Conservation (phyloP, 1,140 invertebrate species). For the Drosophila pandora region DNA sequence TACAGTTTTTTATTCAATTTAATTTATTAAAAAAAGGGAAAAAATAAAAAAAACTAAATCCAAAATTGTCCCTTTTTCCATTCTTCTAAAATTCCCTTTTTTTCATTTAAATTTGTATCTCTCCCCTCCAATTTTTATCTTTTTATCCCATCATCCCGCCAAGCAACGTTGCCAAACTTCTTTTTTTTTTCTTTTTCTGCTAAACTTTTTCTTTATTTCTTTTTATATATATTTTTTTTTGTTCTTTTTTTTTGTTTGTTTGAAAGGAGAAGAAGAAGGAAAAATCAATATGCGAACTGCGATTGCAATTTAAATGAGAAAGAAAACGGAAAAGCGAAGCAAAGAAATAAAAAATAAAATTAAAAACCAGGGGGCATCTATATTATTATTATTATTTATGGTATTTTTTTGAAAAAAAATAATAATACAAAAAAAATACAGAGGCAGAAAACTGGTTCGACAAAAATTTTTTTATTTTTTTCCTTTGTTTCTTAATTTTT, state of each 20-base stretch:
- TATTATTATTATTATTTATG: not conserved
- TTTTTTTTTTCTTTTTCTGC: conserved; percentile 16
- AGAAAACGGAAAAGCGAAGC: conserved; percentile 5
- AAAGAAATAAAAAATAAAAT: conserved; percentile 4
- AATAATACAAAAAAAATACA: conserved; percentile 20
- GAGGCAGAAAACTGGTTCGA: conserved; percentile 57
- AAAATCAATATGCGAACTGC: conserved; percentile 70
- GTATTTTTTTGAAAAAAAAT: conserved; percentile 13
- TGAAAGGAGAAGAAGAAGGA: conserved; percentile 19
- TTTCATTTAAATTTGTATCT: no score
- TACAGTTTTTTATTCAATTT: no score
- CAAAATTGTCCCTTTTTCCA: no score
- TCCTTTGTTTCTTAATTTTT: no score
- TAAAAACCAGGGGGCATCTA: conserved; percentile 15
- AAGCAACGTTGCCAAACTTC: conserved; percentile 63
- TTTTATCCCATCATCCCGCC: not conserved
- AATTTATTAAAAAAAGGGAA: no score
- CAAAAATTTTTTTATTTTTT: conserved; percentile 46
- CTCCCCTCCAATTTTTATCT: not conserved
- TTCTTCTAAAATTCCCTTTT: no score
- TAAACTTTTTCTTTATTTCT: conserved; percentile 21
- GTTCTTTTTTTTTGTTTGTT: conserved; percentile 10
- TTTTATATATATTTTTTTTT: not conserved
- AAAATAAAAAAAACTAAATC: no score
- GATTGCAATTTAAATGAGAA: conserved; percentile 57